Evolutionary conservation across 92 coral and sea anemone species (phyloP), one percentile per base, ranked within the genome.

Genomic region (Plumapathes pennacea): DNA sequence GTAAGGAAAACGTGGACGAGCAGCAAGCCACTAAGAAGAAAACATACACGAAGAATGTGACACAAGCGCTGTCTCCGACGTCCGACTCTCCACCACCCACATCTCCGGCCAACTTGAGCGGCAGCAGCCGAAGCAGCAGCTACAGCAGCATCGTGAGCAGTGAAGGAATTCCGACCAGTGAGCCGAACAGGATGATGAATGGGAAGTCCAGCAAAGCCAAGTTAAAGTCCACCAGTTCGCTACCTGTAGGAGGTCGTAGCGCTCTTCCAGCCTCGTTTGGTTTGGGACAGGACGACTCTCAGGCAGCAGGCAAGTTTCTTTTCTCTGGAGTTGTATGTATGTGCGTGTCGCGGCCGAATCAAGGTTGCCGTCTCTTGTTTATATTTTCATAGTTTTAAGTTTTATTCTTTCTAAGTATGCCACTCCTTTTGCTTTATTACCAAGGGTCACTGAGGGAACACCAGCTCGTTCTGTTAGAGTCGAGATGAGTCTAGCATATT

Each of bases 61-160:
- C 82, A 4, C 34, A 68, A 7, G 74, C 83, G 8, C 76, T 79
- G 37, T 79, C 91, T 3, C 80, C 89, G 12, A 58, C 59, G 4
- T 64, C 90, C 7, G 96, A 91, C 32, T 86, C 95, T 0, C 89
- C 89, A 9, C 85, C 95, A 38, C 74, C 85, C 23, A 52, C 54
- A 26, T 88, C 96, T 21, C 90, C 98, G 10, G 82, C 85, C 13
- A 67, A 63, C 50, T 64, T 88, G 41, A 91, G 91, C 55, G 95
- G 94, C 27, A 88, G 97, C 64, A 91, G 97, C 28, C 90, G 98
- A 19, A 92, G 98, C 32, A 92, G 98, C 49, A 92, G 98, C 63
- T 88, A 92, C 62, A 92, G 98, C 51, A 92, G 98, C 54, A 89
- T 92, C 32, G 98, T 92, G 27, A 89, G 98, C 46, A 83, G 90